These are phyloP conservation scores for Hartigia nigra DNA, from an alignment of 2,888 invertebrate genomes.

Conservation along the genomic window DNA sequence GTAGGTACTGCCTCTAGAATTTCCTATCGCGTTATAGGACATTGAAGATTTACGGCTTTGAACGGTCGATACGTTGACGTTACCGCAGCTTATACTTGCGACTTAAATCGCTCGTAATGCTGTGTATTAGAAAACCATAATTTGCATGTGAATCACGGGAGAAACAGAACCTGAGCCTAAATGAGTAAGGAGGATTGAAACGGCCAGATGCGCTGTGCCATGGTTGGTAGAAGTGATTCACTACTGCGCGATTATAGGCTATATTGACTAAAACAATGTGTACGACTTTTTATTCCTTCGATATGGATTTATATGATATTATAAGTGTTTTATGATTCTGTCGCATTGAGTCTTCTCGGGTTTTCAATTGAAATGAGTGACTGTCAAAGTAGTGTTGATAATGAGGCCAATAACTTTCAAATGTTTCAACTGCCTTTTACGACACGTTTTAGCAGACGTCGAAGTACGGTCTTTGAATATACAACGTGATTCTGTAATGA, in stretches of 20 bases:
- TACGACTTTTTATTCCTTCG: neutral
- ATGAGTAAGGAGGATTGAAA: neutral
- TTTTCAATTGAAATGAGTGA: neutral
- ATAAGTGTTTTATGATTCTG: neutral
- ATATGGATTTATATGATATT: neutral
- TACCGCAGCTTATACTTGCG: neutral
- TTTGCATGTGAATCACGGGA: constrained; percentile 14
- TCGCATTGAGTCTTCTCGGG: neutral
- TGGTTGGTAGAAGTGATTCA: neutral
- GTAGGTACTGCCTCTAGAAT: neutral
- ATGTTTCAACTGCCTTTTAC: neutral
- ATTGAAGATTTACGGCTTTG: neutral
- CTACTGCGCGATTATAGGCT: neutral
- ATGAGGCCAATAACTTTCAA: neutral
- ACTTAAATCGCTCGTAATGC: neutral
- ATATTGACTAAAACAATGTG: neutral
- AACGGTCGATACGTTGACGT: neutral
- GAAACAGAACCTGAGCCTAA: neutral
- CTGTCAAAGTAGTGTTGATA: neutral
- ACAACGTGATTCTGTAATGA: neutral
- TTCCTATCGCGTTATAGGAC: neutral
- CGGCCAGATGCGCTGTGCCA: neutral
- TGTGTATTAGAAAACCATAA: constrained; percentile 38
- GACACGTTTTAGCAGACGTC: neutral
- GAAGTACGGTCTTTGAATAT: neutral